A percentile compares a stretch with the other conserved stretches of the same genome.
These are phyloP conservation scores for Telmatherina bonti DNA, from an alignment of 2,797 vertebrate species.

Conservation along the genomic window DNA sequence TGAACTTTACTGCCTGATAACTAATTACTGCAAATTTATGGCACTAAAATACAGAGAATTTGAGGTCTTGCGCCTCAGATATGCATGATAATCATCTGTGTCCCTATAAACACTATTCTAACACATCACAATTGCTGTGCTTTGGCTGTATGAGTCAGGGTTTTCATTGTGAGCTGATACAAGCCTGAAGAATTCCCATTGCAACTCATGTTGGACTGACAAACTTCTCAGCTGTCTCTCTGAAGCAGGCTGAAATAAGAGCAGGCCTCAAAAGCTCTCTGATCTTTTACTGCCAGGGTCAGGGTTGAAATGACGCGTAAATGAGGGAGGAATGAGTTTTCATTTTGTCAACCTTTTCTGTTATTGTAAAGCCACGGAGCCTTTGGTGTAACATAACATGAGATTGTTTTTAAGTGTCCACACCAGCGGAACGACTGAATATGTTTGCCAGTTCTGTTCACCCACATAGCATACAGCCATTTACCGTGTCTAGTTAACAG, in stretches of 20 bases:
- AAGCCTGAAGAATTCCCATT: slow-evolving; percentile 69
- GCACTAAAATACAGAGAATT: slow-evolving; percentile 27
- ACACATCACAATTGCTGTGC: slow-evolving; percentile 61
- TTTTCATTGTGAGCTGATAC: slow-evolving; percentile 63
- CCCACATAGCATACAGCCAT: slow-evolving; percentile 74
- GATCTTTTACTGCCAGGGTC: slow-evolving; percentile 86
- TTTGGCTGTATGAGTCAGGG: slow-evolving; percentile 59
- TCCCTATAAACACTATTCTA: slow-evolving; percentile 72
- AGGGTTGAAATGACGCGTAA: slow-evolving; percentile 86
- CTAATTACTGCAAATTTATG: slow-evolving; percentile 43
- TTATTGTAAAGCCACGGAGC: slow-evolving; percentile 86
- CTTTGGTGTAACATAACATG: slow-evolving; percentile 78
- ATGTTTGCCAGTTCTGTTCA: slow-evolving; percentile 82
- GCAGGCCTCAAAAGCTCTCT: slow-evolving; percentile 86
- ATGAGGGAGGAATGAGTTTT: slow-evolving; percentile 86
- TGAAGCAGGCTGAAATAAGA: slow-evolving; percentile 82
- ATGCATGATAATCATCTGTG: slow-evolving; percentile 72
- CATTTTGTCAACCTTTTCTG: slow-evolving; percentile 85
- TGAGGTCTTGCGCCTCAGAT: slow-evolving; percentile 36
- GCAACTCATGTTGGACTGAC: slow-evolving; percentile 77
- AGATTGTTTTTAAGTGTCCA: slow-evolving; percentile 86
- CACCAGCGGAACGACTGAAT: slow-evolving; percentile 73
- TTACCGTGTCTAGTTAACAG: slow-evolving; percentile 79
- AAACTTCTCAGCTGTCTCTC: slow-evolving; percentile 83
- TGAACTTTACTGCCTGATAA: slow-evolving; percentile 43